These are phyloP conservation scores for Pheosia gnoma DNA, from an alignment of 2,888 invertebrate species.

Conservation along the genomic window DNA sequence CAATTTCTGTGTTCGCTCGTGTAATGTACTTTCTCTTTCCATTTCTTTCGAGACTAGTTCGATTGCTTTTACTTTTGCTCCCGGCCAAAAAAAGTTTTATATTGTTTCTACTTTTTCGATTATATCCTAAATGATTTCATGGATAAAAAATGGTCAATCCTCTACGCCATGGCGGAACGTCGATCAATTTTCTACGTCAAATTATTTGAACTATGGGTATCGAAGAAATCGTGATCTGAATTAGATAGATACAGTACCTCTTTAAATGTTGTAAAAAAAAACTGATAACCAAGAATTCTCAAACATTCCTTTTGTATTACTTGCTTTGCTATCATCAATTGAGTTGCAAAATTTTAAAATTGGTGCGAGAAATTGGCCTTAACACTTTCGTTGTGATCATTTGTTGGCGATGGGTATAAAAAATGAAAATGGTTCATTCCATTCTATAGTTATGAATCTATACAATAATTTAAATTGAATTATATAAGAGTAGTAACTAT, in stretches of 20 bases:
- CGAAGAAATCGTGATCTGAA: slow-evolving; percentile 8
- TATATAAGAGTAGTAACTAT: too few species aligned
- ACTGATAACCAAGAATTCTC: neutral
- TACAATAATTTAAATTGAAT: too few species aligned
- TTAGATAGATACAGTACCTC: slow-evolving; percentile 6
- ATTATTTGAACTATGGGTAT: slow-evolving; percentile 5
- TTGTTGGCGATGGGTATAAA: too few species aligned
- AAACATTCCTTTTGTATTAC: neutral
- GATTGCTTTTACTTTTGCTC: slow-evolving; percentile 53
- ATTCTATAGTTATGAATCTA: too few species aligned
- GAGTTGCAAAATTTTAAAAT: slow-evolving; percentile 3
- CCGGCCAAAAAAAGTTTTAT: slow-evolving; percentile 46
- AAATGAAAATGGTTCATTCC: too few species aligned
- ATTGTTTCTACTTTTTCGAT: slow-evolving; percentile 52
- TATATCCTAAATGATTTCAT: slow-evolving; percentile 15
- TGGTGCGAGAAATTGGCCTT: neutral
- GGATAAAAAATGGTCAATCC: slow-evolving; percentile 10
- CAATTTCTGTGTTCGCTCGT: slow-evolving; percentile 39
- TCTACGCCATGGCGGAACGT: slow-evolving; percentile 2
- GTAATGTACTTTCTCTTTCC: slow-evolving; percentile 53
- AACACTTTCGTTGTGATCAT: neutral
- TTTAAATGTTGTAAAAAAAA: neutral
- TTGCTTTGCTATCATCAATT: neutral
- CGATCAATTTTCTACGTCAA: slow-evolving; percentile 17
- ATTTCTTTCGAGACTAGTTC: slow-evolving; percentile 48